phyloP scores from a whole-genome alignment of 2,888 invertebrate genomes.

The Acanthosepion esculentum region DNA sequence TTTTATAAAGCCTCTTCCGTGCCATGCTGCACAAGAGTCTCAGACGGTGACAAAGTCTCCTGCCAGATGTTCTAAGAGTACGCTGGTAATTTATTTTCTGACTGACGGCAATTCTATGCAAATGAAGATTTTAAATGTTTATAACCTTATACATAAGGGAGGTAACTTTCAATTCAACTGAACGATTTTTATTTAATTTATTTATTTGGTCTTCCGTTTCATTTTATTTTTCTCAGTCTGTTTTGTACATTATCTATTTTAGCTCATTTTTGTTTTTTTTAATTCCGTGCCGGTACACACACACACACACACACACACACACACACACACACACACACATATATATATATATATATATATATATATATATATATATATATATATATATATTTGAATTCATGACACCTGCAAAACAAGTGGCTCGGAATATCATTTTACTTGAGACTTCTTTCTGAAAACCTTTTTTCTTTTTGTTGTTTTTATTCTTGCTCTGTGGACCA shows the following conservation, averaged over 20 bases:
- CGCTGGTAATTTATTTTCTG: background rate
- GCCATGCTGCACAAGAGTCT: background rate
- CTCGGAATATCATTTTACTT: too few relatives aligned
- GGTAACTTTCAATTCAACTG: background rate
- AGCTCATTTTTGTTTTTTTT: background rate
- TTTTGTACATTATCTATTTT: background rate
- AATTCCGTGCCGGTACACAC: background rate
- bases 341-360: too few relatives aligned
- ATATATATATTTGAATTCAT: too few relatives aligned
- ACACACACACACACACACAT: too few relatives aligned
- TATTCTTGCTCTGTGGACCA: too few relatives aligned
- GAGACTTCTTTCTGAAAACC: too few relatives aligned
- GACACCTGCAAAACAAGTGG: too few relatives aligned
- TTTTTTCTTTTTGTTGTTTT: too few relatives aligned
- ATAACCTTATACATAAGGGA: background rate
- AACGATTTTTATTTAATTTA: background rate
- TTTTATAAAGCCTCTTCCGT: background rate
- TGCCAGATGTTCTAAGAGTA: background rate
- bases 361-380: too few relatives aligned
- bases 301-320: too few relatives aligned
- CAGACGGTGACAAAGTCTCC: background rate
- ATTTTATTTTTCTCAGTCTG: background rate
- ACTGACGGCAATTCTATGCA: slow-evolving; percentile 33
- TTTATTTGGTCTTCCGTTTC: background rate
- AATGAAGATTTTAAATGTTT: background rate